phyloP scores from a whole-genome alignment of 2,888 invertebrate species.

The Stenurella melanura region DNA sequence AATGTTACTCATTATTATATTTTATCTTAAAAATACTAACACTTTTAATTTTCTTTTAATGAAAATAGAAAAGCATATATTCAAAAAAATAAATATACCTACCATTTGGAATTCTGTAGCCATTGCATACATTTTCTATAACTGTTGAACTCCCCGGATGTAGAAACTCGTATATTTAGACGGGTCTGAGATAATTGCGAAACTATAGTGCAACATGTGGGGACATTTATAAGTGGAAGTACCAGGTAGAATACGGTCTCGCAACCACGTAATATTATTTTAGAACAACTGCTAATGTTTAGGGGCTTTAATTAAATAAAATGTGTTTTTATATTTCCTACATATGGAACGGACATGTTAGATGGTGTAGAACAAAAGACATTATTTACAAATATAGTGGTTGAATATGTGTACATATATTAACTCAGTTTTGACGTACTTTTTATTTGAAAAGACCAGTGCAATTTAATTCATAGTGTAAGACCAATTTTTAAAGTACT shows the following conservation, averaged over 20 bases:
- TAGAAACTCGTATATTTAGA: slow-evolving; percentile 61
- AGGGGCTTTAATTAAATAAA: slow-evolving; percentile 69
- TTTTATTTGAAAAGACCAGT: too few relatives aligned
- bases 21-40: too few relatives aligned
- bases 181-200: slow-evolving; percentile 72
- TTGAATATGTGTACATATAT: neutral
- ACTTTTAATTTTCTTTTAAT: too few relatives aligned
- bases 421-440: too few relatives aligned
- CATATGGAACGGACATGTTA: slow-evolving; percentile 52
- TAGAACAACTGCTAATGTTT: slow-evolving; percentile 68
- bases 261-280: slow-evolving; percentile 63
- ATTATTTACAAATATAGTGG: slow-evolving; percentile 7
- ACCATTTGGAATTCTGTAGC: neutral
- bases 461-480: too few relatives aligned
- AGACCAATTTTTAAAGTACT: too few relatives aligned
- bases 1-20: too few relatives aligned
- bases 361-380: slow-evolving; percentile 15
- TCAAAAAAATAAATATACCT: neutral
- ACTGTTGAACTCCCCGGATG: slow-evolving; percentile 47
- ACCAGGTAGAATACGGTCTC: slow-evolving; percentile 66
- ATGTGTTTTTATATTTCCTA: slow-evolving; percentile 68
- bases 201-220: slow-evolving; percentile 74
- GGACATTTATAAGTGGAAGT: slow-evolving; percentile 70
- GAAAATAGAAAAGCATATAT: too few relatives aligned
- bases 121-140: slow-evolving; percentile 24